phyloP scores from a whole-genome alignment of 92 coral and sea anemone species.

The Parazoanthus atlanticus region DNA sequence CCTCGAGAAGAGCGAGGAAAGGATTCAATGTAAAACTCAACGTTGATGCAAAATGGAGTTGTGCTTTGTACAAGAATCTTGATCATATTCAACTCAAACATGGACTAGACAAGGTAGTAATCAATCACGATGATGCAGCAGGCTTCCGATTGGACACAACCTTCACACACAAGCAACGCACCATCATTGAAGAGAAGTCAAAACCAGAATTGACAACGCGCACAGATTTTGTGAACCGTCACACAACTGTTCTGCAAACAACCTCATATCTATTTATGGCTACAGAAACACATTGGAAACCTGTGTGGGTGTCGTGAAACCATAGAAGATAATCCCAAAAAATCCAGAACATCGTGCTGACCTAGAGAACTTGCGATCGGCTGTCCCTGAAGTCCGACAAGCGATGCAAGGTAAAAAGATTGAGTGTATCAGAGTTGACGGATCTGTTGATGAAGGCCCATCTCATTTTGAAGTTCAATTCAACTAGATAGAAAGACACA shows the following conservation, averaged over 20 bases:
- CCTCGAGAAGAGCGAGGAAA: slow-evolving; percentile 51
- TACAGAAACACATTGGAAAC: no score
- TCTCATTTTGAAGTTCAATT: slow-evolving; percentile 61
- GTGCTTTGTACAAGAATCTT: slow-evolving; percentile 51
- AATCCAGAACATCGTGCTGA: slow-evolving; percentile 59
- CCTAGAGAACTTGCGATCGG: no score
- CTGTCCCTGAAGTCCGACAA: slow-evolving; percentile 11
- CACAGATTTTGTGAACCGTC: slow-evolving; percentile 58
- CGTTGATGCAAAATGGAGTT: slow-evolving; percentile 66
- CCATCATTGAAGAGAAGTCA: slow-evolving; percentile 9
- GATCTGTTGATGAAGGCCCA: slow-evolving; percentile 61
- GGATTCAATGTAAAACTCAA: slow-evolving; percentile 54
- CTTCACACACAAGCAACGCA: slow-evolving; percentile 59
- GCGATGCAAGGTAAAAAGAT: slow-evolving; percentile 41
- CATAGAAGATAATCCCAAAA: slow-evolving; percentile 50
- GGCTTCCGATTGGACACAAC: slow-evolving; percentile 60
- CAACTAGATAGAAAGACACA: slow-evolving; percentile 59
- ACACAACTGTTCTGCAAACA: slow-evolving; percentile 54
- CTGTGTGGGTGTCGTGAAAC: no score
- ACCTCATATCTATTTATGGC: slow-evolving; percentile 67
- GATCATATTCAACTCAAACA: slow-evolving; percentile 56
- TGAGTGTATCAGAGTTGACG: slow-evolving; percentile 63
- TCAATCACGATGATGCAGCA: slow-evolving; percentile 62
- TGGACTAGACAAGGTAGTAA: slow-evolving; percentile 46
- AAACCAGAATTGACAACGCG: slow-evolving; percentile 54